phyloP scores from a whole-genome alignment of 2,888 invertebrate genomes.

The Aphodius sticticus region DNA sequence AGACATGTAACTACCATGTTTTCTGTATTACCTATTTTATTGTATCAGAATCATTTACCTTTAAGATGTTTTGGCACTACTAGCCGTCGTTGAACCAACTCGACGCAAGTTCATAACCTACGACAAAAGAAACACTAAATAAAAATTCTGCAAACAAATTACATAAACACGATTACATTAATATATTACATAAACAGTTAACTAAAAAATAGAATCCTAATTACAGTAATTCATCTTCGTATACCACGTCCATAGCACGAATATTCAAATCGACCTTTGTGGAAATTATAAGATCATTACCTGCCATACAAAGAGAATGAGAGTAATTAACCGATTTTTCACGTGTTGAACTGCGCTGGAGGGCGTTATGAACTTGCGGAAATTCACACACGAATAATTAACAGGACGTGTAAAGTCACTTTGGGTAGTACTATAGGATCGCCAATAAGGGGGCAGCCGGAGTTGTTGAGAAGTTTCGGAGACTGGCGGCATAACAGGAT shows the following conservation, averaged over 20 bases:
- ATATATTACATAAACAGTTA: neutral
- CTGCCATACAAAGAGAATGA: neutral
- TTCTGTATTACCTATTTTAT: neutral
- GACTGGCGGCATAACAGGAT: neutral
- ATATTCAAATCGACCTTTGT: neutral
- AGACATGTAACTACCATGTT: neutral
- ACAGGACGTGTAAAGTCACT: neutral
- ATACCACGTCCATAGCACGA: neutral
- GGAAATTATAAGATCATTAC: neutral
- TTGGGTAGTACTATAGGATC: neutral
- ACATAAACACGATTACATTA: neutral
- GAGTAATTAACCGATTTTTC: neutral
- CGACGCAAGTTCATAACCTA: neutral
- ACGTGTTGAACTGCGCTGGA: neutral
- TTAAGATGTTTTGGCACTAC: neutral
- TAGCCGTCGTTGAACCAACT: neutral
- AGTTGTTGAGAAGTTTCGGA: neutral
- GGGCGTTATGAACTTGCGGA: neutral
- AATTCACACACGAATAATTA: slow-evolving; percentile 4
- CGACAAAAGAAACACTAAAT: neutral
- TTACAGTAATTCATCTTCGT: neutral
- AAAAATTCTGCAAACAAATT: neutral
- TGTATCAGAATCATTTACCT: neutral
- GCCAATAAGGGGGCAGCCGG: neutral
- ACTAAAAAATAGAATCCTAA: neutral